Base-by-base conservation (phyloP, 1,140 invertebrate genomes). In the Nymphalis io region DNA sequence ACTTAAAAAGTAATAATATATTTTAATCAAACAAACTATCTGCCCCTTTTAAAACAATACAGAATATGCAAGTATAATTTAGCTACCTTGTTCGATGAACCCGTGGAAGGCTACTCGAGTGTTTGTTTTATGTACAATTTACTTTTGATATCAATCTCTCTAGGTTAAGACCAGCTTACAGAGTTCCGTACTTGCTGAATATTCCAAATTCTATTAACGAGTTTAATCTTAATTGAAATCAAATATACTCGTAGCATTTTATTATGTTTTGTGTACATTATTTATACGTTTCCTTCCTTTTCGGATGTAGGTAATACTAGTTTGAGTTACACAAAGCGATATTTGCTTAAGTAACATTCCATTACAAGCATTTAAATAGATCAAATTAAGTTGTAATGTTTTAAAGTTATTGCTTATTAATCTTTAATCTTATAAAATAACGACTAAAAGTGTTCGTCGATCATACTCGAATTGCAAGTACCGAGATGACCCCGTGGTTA, bases 121-220 rank as follows among this genome's bases (percentile, higher is more conserved):
- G 73, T 78, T 75, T 80, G 75, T 75, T 82, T 70, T 71, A 75
- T 76, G 73, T 75, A 74, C 72, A 80, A 83, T 83, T 79, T 80
- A 75, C 58, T 60, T 60, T 51, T 48, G 84, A 85, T 87, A 62
- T 8, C 15, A 48, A 87, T 87, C 85, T 85, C 80, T 87, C 83
- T 85, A 84, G 82, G 85, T 85, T 84, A 86, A 79, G 70, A 75
- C 76, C 72, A 73, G 73, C 63, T 38, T 16, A 33, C 39, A 57
- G 18, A 48, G 42, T 75, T 75, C 73, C 70, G 66, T 27, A 64
- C 57, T 39, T 13, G 57, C 62, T 48, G 66, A 15, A 42, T 68
- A 60, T 60, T 58, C 38, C 23, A 64, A 40, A 64, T 64, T 53
- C 51, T 64, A 42, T 58, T 57, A 64, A 63, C 61, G 64, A 64